Conservation (phyloP, 2,797 vertebrate species). For the Cryptoprocta ferox region DNA sequence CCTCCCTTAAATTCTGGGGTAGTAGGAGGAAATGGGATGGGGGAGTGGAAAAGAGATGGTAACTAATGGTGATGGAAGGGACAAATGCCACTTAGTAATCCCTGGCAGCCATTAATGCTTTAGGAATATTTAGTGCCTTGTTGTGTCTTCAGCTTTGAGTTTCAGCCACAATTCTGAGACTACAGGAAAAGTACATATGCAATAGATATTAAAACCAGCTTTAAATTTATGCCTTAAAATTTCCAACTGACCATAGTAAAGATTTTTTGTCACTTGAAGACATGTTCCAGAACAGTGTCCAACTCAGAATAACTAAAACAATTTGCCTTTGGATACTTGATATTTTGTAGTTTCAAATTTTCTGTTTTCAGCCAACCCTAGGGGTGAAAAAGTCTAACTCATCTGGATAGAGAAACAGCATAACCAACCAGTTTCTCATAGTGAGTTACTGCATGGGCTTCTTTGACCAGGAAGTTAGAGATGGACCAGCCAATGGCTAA, state of each 20-base stretch:
- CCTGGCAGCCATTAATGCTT: neutral
- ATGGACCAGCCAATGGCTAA: neutral
- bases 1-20: neutral
- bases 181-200: neutral
- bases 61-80: neutral
- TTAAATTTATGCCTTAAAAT: constrained; percentile 43
- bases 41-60: neutral
- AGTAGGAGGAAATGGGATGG: neutral
- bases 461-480: neutral
- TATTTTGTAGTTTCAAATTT: constrained; percentile 11
- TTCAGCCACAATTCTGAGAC: constrained; percentile 27
- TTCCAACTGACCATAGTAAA: neutral
- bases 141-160: constrained; percentile 19
- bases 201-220: neutral
- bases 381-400: neutral
- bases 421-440: neutral
- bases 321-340: constrained; percentile 7
- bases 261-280: constrained; percentile 1
- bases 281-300: constrained; percentile 43
- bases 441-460: neutral
- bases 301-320: constrained; percentile 53
- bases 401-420: neutral
- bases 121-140: neutral
- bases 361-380: neutral
- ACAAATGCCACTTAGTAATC: neutral